These are phyloP conservation scores for Eugnorisma glareosa DNA, from an alignment of 2,888 invertebrate genomes.

Conservation along the genomic window DNA sequence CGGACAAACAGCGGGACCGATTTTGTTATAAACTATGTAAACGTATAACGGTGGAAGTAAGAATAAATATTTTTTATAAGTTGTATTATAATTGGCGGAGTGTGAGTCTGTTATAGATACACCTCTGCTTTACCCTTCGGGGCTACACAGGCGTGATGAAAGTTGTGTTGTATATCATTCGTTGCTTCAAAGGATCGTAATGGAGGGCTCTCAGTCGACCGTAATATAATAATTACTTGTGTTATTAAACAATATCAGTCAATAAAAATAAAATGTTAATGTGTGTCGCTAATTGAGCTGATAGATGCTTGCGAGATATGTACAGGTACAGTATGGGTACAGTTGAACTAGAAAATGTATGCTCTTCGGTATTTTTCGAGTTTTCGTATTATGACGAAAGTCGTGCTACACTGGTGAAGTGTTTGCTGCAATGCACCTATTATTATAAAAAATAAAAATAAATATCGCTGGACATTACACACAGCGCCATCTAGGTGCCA, in stretches of 20 bases:
- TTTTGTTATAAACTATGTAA: no score
- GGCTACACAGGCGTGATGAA: neutral
- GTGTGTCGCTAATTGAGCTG: slow-evolving; percentile 56
- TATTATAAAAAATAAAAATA: no score
- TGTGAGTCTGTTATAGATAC: neutral
- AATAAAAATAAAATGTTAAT: slow-evolving; percentile 67
- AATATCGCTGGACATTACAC: no score
- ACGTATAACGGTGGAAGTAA: neutral
- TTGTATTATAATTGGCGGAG: neutral
- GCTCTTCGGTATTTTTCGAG: neutral
- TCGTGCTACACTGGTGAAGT: neutral
- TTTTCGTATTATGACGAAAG: neutral
- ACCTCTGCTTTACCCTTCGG: neutral
- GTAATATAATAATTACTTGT: slow-evolving; percentile 21
- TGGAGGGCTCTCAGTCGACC: neutral
- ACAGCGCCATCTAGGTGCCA: no score
- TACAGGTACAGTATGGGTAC: neutral
- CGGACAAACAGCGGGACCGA: no score
- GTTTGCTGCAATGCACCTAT: neutral
- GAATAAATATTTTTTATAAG: neutral
- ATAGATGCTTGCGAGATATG: slow-evolving; percentile 17
- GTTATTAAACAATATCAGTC: slow-evolving; percentile 58
- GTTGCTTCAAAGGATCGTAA: neutral
- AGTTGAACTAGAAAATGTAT: neutral
- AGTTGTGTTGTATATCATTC: neutral